These are phyloP conservation scores for Manis pentadactyla DNA, from an alignment of 2,797 vertebrate species.

Conservation along the genomic window DNA sequence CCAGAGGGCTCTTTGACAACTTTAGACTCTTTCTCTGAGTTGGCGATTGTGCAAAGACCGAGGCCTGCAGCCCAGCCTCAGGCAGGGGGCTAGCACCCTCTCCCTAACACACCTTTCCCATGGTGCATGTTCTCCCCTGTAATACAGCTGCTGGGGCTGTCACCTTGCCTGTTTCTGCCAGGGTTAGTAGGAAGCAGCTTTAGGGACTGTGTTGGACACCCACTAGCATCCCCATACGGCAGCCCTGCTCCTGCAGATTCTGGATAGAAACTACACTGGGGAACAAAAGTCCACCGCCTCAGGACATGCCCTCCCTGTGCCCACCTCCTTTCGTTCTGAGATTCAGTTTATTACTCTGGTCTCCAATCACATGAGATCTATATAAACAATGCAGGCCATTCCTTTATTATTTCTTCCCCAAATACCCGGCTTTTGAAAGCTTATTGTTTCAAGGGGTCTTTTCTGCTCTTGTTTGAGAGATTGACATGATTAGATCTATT, in stretches of 20 bases:
- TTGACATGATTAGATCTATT: not conserved
- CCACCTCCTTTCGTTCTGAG: not conserved
- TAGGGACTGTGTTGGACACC: not conserved
- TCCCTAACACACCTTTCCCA: rapidly evolving
- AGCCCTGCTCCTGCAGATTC: not conserved
- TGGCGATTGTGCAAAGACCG: not conserved
- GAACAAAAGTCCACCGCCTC: not conserved
- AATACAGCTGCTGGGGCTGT: no score
- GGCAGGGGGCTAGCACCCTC: not conserved
- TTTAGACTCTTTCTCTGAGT: not conserved
- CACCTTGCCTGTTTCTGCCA: not conserved
- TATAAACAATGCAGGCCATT: not conserved
- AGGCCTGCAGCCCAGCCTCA: not conserved
- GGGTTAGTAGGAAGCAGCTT: not conserved
- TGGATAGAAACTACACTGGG: no score
- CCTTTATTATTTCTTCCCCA: not conserved
- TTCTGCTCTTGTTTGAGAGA: not conserved
- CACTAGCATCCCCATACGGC: no score
- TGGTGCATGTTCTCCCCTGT: not conserved
- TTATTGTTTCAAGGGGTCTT: not conserved
- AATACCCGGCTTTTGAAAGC: not conserved
- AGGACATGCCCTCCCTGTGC: not conserved
- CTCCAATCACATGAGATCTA: not conserved
- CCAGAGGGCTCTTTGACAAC: not conserved
- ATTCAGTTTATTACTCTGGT: not conserved